Evolutionary conservation across 2,113 vertebrate species (phyloP).

Genomic region (Clarias macrocephalus): DNA sequence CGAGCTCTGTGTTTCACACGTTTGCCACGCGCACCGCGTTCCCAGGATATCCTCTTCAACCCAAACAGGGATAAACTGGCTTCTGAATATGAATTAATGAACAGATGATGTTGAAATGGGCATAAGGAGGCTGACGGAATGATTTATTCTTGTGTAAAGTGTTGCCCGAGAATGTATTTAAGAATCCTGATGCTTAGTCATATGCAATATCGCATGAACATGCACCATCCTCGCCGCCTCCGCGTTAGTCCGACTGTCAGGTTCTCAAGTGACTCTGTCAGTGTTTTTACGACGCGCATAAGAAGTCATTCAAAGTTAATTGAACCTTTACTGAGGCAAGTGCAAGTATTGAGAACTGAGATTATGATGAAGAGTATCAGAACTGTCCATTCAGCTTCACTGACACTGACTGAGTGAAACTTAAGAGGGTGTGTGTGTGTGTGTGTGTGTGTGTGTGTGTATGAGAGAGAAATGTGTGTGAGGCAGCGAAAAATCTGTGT

Average conservation of each 20-base stretch:
- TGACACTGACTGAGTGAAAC: neutral
- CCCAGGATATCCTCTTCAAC: neutral
- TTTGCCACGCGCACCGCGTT: neutral
- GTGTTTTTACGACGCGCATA: too few species aligned
- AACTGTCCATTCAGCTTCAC: neutral
- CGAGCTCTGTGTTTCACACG: neutral
- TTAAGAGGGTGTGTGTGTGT: neutral
- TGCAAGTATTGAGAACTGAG: slow-evolving; percentile 4
- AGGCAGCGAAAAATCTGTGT: too few species aligned
- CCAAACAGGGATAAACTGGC: neutral
- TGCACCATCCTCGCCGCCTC: neutral
- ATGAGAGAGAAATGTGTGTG: neutral
- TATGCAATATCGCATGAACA: neutral
- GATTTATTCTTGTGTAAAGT: neutral
- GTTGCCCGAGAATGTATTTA: neutral
- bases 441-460: too few species aligned
- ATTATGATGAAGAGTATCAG: neutral
- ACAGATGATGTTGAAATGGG: neutral
- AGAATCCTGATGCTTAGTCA: neutral
- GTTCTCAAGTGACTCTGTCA: neutral
- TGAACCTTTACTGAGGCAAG: neutral
- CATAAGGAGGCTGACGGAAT: neutral
- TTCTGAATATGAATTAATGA: neutral
- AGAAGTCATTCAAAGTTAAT: neutral
- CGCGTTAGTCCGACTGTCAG: neutral